These are phyloP conservation scores for Tethea ocularis DNA, from an alignment of 2,888 invertebrate genomes.

Conservation along the genomic window DNA sequence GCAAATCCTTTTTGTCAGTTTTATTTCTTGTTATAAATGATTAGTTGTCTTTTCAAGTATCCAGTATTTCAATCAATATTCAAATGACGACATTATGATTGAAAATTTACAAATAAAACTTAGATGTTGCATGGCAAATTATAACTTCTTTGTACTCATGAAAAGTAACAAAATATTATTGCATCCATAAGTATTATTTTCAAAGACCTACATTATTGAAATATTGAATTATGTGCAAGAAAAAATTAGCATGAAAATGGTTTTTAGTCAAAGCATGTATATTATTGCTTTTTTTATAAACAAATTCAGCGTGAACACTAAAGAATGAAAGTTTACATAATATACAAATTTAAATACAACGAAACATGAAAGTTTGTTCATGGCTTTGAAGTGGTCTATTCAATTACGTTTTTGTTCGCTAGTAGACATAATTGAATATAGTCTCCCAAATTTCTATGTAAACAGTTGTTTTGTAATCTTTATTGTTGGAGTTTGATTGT, in stretches of 20 bases:
- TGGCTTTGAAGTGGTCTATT: not conserved
- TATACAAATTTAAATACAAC: constrained; percentile 5
- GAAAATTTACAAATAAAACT: too few species aligned
- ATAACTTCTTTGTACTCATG: too few species aligned
- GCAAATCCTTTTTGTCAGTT: too few species aligned
- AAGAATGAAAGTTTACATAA: constrained; percentile 9
- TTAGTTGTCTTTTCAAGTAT: too few species aligned
- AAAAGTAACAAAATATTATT: too few species aligned
- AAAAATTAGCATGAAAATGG: not conserved
- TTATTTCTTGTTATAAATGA: too few species aligned
- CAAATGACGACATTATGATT: too few species aligned
- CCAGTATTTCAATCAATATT: too few species aligned
- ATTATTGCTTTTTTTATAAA: not conserved
- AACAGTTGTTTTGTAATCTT: not conserved
- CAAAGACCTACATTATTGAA: not conserved
- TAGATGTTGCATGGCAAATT: too few species aligned
- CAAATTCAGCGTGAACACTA: constrained; percentile 4
- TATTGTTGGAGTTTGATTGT: not conserved
- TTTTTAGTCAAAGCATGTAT: not conserved
- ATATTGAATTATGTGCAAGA: not conserved
- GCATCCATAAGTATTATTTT: too few species aligned
- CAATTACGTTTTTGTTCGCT: not conserved
- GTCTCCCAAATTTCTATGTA: not conserved
- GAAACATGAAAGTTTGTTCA: constrained; percentile 1
- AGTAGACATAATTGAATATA: not conserved